A percentile compares a stretch with the other conserved stretches of the same genome.
phyloP scores from a whole-genome alignment of 2,888 invertebrate species.

The Phania funesta region DNA sequence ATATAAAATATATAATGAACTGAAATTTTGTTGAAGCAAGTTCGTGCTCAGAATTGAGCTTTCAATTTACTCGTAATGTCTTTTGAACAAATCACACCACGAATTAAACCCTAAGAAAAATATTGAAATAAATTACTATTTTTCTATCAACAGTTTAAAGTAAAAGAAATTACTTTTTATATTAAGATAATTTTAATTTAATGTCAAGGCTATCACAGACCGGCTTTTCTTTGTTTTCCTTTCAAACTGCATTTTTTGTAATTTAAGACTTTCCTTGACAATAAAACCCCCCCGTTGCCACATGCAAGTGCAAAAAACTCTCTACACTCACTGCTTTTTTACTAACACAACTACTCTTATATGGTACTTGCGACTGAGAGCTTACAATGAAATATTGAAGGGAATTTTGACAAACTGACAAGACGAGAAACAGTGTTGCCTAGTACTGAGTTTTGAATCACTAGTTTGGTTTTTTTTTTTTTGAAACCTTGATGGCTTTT shows the following conservation, averaged over 20 bases:
- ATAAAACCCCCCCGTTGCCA: constrained; percentile 1
- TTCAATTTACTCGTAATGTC: constrained; percentile 14
- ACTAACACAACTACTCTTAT: too few relatives aligned
- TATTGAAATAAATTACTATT: constrained; percentile 38
- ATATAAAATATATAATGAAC: constrained; percentile 8
- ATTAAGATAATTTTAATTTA: background rate
- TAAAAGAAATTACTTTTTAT: background rate
- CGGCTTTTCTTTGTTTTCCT: constrained; percentile 56
- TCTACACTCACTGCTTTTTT: too few relatives aligned
- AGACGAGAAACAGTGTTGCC: too few relatives aligned
- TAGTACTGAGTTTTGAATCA: too few relatives aligned
- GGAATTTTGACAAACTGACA: too few relatives aligned
- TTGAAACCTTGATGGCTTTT: too few relatives aligned
- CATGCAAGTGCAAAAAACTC: too few relatives aligned
- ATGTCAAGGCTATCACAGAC: constrained; percentile 38
- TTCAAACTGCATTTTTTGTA: constrained; percentile 14
- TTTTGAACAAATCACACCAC: constrained; percentile 64
- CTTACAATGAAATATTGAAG: too few relatives aligned
- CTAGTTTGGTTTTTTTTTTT: too few relatives aligned
- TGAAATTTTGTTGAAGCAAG: constrained; percentile 41
- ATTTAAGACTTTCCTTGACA: constrained; percentile 29
- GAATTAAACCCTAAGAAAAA: constrained; percentile 55
- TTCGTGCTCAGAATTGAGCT: constrained; percentile 42
- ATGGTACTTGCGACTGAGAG: too few relatives aligned
- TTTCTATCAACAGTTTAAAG: constrained; percentile 29